A percentile compares a stretch with the other conserved stretches of the same genome.
Evolutionary conservation across 2,113 vertebrate species (phyloP).

Genomic region (Callithrix jacchus): DNA sequence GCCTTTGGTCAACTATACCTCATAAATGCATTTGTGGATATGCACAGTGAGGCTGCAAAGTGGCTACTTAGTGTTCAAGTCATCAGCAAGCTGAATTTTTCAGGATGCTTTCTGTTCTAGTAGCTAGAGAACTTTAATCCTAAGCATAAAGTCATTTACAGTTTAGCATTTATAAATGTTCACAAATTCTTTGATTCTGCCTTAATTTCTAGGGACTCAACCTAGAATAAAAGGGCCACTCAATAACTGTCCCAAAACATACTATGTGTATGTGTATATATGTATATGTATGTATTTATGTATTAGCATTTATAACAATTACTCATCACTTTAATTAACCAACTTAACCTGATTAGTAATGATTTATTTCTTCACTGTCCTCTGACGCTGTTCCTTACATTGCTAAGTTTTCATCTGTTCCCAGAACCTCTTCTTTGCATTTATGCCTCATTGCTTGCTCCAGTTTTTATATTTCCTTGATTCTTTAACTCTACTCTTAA

Average conservation of each 20-base stretch:
- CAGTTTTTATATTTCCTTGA: slow-evolving; percentile 8
- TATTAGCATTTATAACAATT: background rate
- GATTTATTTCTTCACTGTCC: background rate
- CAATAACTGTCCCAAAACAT: background rate
- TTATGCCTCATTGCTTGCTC: background rate
- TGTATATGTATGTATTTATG: background rate
- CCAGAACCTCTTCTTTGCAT: background rate
- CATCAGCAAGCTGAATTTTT: background rate
- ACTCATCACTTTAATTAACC: background rate
- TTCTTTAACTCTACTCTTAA: slow-evolving; percentile 5
- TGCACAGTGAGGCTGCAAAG: background rate
- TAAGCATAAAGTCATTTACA: background rate
- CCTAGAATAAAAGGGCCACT: background rate
- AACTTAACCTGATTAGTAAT: background rate
- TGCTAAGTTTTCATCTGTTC: background rate
- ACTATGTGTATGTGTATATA: no score
- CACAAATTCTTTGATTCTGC: background rate
- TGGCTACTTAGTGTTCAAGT: background rate
- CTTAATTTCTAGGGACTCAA: slow-evolving; percentile 22
- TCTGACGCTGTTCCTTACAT: background rate
- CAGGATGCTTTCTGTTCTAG: background rate
- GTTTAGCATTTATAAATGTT: background rate
- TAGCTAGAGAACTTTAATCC: background rate
- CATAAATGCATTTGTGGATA: background rate
- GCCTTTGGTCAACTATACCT: background rate